Evolutionary conservation across 2,113 vertebrate genomes (phyloP).

Genomic region (Otis tarda): DNA sequence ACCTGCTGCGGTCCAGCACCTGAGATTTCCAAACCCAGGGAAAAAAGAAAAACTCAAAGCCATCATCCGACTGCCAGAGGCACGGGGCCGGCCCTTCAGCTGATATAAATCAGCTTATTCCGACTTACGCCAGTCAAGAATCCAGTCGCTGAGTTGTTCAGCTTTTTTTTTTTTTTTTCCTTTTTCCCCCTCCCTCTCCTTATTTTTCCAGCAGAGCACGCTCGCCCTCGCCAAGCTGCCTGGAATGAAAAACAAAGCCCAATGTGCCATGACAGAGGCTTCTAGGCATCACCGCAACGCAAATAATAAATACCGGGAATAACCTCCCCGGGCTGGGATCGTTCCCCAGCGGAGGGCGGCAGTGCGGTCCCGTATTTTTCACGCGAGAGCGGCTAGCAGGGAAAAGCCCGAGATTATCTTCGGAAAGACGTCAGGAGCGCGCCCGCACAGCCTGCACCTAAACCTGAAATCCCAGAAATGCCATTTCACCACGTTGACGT

Average conservation of each 20-base stretch:
- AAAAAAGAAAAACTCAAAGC: background rate
- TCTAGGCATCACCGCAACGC: background rate
- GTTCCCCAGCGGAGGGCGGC: background rate
- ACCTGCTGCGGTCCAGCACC: background rate
- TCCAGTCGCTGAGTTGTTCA: background rate
- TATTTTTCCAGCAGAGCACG: background rate
- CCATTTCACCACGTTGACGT: background rate
- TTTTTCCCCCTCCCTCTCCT: too few relatives aligned
- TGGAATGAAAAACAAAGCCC: conserved; percentile 30
- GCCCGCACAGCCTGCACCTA: background rate
- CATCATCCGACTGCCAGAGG: background rate
- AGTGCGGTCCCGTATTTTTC: rapidly evolving
- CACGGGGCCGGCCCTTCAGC: background rate
- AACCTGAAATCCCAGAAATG: background rate
- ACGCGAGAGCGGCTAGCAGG: rapidly evolving
- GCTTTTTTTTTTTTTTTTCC: background rate
- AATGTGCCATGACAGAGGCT: background rate
- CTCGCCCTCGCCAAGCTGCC: background rate
- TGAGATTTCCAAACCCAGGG: background rate
- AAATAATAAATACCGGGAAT: background rate
- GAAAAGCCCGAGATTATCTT: background rate
- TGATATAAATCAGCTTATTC: background rate
- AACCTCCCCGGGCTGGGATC: background rate
- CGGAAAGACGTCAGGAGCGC: rapidly evolving
- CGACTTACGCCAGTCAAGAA: background rate